These are phyloP conservation scores for Dendropsophus ebraccatus DNA, from an alignment of 2,113 vertebrate genomes.

Conservation along the genomic window DNA sequence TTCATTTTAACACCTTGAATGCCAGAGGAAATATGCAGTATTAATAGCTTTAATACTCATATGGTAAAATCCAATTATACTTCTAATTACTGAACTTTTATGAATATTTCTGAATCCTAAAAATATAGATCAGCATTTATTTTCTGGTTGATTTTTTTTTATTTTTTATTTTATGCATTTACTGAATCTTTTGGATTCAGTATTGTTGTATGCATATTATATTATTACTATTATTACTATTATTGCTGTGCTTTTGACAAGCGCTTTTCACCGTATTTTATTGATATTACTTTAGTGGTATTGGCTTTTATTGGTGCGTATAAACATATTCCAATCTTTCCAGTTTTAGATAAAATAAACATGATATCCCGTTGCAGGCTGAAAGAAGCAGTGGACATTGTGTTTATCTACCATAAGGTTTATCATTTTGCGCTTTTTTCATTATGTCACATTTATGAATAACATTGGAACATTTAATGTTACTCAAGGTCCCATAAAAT, in stretches of 20 bases:
- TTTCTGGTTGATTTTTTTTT: not conserved
- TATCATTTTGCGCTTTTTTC: not conserved
- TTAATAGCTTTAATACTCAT: constrained; percentile 26
- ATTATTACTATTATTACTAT: not conserved
- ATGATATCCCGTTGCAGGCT: not conserved
- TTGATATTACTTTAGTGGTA: not conserved
- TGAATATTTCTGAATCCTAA: not conserved
- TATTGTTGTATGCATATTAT: not conserved
- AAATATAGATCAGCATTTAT: not conserved
- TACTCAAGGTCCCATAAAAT: constrained; percentile 14
- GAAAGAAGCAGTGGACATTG: no score
- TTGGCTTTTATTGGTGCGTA: not conserved
- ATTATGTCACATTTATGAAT: not conserved
- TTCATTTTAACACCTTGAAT: constrained; percentile 31
- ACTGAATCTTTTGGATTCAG: not conserved
- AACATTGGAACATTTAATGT: constrained; percentile 1
- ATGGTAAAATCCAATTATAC: constrained; percentile 31
- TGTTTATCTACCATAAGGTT: not conserved
- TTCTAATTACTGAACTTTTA: constrained; percentile 35
- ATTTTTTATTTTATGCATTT: not conserved
- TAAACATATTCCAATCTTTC: not conserved
- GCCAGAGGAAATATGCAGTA: constrained; percentile 9
- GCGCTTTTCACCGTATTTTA: not conserved
- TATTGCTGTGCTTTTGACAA: not conserved
- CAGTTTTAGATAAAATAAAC: not conserved